Base-by-base conservation (phyloP, 2,797 vertebrate species). In the Eidolon dupreanum region DNA sequence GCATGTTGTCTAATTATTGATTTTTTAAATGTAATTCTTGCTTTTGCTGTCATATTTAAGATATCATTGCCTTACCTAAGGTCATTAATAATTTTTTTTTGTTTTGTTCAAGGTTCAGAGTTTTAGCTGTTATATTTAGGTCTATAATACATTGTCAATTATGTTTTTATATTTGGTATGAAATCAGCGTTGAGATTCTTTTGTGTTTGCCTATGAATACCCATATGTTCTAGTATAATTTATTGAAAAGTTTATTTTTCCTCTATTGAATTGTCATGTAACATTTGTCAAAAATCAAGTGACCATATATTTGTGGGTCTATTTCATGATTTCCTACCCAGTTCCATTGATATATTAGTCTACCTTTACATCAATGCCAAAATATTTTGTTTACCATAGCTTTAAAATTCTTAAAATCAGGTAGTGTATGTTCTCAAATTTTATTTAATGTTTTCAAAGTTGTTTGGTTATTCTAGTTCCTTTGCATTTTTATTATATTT, bases 271-370 rank as follows among this genome's bases (percentile, higher is more conserved):
- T 43, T 82, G 6, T 33, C 38, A 68, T 87, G 16, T 53, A 92
- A 55, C 9, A 55, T 46, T 86, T 90, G 36, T 68, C 63, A 95
- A 86, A 94, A 77, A 33, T 57, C 75, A 90, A 31, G 10, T 88
- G 74, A n/a, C 1, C 16, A n/a, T 43, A 46, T 66, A 77, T 68
- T 84, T 74, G 3, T 90, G 2, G 13, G 8, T 59, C 6, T 79
- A n/a, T 20, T 70, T 88, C 12, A 66, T 57, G 6, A 24, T 85
- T 81, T 85, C 2, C 17, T 51, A 22, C 36, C 13, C 8, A 59
- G 6, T 93, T 81, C 16, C 22, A 65, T 19, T 16, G 7, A 84
- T 41, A n/a, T 75, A 28, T 63, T 57, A 68, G 3, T 38, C 38
- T 63, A 26, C 31, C 8, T 88, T 90, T 70, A 87, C 0, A 16